Conservation (phyloP, 2,888 invertebrate genomes). For the Reticulitermes lucifugus region DNA sequence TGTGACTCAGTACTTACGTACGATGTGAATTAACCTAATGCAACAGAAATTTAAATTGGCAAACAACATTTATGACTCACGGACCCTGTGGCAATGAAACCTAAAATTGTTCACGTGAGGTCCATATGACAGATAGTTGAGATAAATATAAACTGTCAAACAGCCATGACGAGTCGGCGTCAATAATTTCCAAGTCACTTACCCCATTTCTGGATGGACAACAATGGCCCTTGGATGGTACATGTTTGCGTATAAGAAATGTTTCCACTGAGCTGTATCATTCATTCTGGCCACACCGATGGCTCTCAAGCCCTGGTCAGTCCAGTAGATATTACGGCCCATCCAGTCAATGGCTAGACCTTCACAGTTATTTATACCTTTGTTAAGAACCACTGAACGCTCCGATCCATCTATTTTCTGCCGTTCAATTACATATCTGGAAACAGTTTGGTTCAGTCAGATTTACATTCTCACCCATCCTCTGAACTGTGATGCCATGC, state of each 20-base stretch:
- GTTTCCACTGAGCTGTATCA: conserved; percentile 68
- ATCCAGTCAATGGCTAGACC: conserved; percentile 89
- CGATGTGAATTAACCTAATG: no score
- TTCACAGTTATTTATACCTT: conserved; percentile 74
- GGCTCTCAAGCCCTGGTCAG: conserved; percentile 76
- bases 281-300: conserved; percentile 77
- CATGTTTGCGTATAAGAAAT: conserved; percentile 69
- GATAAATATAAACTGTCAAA: background rate
- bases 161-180: background rate
- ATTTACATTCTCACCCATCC: background rate
- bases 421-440: conserved; percentile 72
- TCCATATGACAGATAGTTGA: no score
- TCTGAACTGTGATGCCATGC: background rate
- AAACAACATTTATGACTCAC: no score
- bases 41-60: no score
- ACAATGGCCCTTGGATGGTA: conserved; percentile 76
- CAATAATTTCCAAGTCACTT: background rate
- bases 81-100: no score
- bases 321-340: conserved; percentile 86
- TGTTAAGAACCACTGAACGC: conserved; percentile 69
- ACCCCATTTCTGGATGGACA: conserved; percentile 75
- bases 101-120: no score
- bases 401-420: conserved; percentile 72
- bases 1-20: background rate
- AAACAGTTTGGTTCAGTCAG: conserved; percentile 1